Base-by-base conservation (phyloP, 2,888 invertebrate genomes). In the Hipparchia sbordonii region DNA sequence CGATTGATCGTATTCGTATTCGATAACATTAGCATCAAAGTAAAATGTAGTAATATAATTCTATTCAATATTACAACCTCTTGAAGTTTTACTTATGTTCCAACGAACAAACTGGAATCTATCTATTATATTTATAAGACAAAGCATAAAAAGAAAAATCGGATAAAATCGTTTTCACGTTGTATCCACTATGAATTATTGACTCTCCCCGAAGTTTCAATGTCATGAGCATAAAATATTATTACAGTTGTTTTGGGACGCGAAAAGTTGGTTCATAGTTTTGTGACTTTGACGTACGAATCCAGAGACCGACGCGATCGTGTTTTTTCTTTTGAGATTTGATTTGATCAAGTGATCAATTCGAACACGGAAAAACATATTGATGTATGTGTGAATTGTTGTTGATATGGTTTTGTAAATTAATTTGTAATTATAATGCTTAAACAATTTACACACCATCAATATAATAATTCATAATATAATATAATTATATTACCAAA, bases 171-270 rank as follows among this genome's bases (percentile, higher is more conserved):
- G 51, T n/a, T 48, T 23, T 48, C 23, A 51, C 10, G 63, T 10
- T 63, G 48, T 23, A 51, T 33, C 23, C 6, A 65, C 33, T 9
- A 9, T 52, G 23, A 65, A 65, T 52, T 52, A 59, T 57, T 67
- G 59, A 57, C 67, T 39, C 39, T 39, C 59, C 23, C 59, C 59
- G 6, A 59, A 67, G 59, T 67, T 67, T 9, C 67, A 57, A 67
- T 59, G 67, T 59, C 67, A 59, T 46, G 57, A 57, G 56, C 67
- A 67, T 67, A 67, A 67, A 67, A 67, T 59, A 57, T 67, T 67
- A 67, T 69, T 68, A 51, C 39, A 60, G n/a, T 60, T 61, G 51
- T 60, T 60, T 67, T 51, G 51, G 48, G 33, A 68, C 39, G 51
- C 39, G 52, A 48, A 59, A 68, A 68, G 59, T 68, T 59, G 12